Base-by-base conservation (phyloP, 2,888 invertebrate genomes). In the Camponotus fellah region DNA sequence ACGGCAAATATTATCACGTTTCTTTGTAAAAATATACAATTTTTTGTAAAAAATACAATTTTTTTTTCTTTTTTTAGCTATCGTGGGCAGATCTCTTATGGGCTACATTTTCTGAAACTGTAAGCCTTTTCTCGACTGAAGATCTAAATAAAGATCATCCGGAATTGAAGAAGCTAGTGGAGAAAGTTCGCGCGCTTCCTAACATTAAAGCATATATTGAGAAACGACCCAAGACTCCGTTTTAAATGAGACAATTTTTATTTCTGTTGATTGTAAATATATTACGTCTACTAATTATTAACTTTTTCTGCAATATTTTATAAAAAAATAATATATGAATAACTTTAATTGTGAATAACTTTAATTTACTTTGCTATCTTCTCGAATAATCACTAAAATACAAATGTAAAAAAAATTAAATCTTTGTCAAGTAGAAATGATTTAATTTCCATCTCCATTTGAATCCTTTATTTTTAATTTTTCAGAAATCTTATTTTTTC, bases 31-130 rank as follows among this genome's bases (percentile, higher is more conserved):
- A 4, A 26, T 3, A 34, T 21, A 3, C n/a, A n/a, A n/a, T n/a
- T n/a, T n/a, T n/a, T n/a, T n/a, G n/a, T n/a, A n/a, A n/a, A 43
- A 34, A 21, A 58, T n/a, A 56, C 4, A 26, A 60, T 46, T 43
- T 9, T 58, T 64, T 56, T 21, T 26, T 26, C 26, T 68, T 56
- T 21, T 69, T 79, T 34, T 56, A 79, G 79, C n/a, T 79, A 4
- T 95, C 95, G 0, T 95, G 95, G 95, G 95, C 92, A 0, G 95
- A 96, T 84, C 92, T 95, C 71, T 56, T 94, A 14, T 95, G 95
- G 82, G 91, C 95, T 0, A 95, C 95, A 0, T 86, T 94, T 66
- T 91, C 88, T 49, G 95, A 95, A 4, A 94, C 94, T 84, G n/a
- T 95, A 56, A 94, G 94, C 46, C 71, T 79, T 17, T 79, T 92